Evolutionary conservation across 2,113 vertebrate species (phyloP), one percentile per base, ranked within the genome.

Genomic region (Camelus dromedarius): DNA sequence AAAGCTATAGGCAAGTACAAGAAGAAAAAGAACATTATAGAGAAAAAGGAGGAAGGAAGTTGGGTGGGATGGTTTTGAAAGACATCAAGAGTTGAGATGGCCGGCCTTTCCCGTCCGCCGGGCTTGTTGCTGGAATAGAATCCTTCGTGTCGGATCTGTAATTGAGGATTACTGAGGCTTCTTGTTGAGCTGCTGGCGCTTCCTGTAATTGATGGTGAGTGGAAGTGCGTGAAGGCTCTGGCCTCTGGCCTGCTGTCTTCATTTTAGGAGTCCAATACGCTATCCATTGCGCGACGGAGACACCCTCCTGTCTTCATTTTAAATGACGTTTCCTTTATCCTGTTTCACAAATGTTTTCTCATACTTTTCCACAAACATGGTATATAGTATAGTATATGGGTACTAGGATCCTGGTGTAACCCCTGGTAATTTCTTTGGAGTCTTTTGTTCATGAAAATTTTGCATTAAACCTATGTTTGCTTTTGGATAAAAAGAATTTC

Each of bases 371-470:
- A 8, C 42, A 64, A 10, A 52, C 5, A 26, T 0, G 35, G 16
- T n/a, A 20, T 19, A 16, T 66, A 16, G 35, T 48, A 13, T 19
- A 22, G n/a, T 35, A 0, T 79, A 4, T 46, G 19, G 35, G 52
- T 81, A 8, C 24, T 46, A 30, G 46, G 35, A 50, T 28, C 81
- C 15, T 24, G 16, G 16, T 54, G 26, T 24, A 58, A 56, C 12
- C n/a, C 32, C 1, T 8, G 14, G 56, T 86, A 0, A 85, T 75
- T 69, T 75, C 50, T 72, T 89, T 66, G 30, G 93, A 64, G 22
- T 67, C 56, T 92, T 97, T 70, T 67, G 26, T 91, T 91, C 15
- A 19, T 94, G 46, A 56, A 84, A 58, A 58, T 15, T 48, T 72
- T 46, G 64, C 32, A 19, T 77, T 82, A 28, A 52, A 38, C 35